These are phyloP conservation scores for Pyxicephalus adspersus DNA, from an alignment of 2,113 vertebrate species.

Conservation along the genomic window DNA sequence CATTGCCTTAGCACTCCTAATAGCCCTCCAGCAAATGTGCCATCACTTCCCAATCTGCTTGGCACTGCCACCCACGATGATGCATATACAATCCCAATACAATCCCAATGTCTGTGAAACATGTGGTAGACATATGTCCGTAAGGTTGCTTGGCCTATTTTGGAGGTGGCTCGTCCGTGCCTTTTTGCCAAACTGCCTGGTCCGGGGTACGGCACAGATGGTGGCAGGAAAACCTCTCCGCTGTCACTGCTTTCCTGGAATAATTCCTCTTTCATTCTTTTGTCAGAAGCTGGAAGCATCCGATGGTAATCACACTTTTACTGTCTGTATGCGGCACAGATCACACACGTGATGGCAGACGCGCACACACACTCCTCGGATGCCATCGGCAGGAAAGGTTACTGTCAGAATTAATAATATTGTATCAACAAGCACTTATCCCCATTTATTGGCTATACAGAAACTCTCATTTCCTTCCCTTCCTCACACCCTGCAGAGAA, in stretches of 20 bases:
- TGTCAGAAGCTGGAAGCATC: constrained; percentile 12
- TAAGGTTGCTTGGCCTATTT: not conserved
- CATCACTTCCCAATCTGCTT: constrained; percentile 13
- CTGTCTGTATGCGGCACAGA: not conserved
- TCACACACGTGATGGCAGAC: not conserved
- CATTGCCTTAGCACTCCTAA: not conserved
- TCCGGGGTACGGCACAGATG: constrained; percentile 21
- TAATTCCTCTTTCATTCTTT: not conserved
- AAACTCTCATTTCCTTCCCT: not conserved
- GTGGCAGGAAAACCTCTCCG: not conserved
- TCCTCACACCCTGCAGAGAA: not conserved
- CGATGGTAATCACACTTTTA: not conserved
- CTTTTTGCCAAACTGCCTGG: not conserved
- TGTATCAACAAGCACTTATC: not conserved
- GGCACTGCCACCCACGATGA: not conserved
- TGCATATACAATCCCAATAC: not conserved
- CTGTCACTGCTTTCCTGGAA: not conserved
- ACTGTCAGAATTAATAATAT: constrained; percentile 4
- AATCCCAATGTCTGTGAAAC: constrained; percentile 8
- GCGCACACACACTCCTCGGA: not conserved
- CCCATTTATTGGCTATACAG: not conserved
- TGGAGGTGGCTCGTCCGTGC: not conserved
- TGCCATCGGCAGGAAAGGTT: not conserved
- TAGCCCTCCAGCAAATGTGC: constrained; percentile 12
- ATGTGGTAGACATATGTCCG: constrained; percentile 41